phyloP scores from a whole-genome alignment of 2,797 vertebrate species.

The Pachyuromys duprasi region DNA sequence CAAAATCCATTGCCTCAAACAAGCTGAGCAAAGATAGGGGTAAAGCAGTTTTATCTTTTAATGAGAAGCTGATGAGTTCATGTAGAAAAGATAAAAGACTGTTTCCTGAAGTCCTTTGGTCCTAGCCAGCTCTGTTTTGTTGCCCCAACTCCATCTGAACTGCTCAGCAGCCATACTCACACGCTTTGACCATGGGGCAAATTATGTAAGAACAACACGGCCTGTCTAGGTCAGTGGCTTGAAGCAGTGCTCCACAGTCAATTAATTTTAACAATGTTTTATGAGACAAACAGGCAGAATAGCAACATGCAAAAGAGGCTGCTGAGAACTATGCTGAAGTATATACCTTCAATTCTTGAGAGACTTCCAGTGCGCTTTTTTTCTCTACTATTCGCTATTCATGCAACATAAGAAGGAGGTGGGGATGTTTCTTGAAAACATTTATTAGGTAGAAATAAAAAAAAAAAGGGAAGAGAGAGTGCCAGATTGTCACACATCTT shows the following conservation, averaged over 20 bases:
- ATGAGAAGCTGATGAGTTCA: not conserved
- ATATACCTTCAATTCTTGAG: not conserved
- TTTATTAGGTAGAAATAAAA: not conserved
- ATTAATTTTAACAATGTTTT: slow-evolving; percentile 43
- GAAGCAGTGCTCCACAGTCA: slow-evolving; percentile 16
- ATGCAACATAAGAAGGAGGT: not conserved
- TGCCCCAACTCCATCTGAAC: not conserved
- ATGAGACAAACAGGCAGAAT: not conserved
- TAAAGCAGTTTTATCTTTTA: slow-evolving; percentile 22
- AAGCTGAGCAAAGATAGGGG: not conserved
- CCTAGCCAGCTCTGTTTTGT: not conserved
- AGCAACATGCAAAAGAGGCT: not conserved
- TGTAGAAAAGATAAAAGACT: not conserved
- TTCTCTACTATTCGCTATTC: not conserved
- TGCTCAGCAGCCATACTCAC: not conserved
- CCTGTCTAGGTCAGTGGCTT: slow-evolving; percentile 24
- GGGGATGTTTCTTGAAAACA: not conserved
- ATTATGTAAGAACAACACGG: slow-evolving; percentile 18
- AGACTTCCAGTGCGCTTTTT: not conserved
- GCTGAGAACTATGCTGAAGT: not conserved
- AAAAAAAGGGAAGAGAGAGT: not conserved
- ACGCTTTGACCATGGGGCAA: not conserved
- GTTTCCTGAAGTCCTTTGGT: not conserved
- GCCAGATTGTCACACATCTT: not conserved
- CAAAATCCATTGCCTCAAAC: not conserved